A percentile compares a stretch with the other conserved stretches of the same genome.
Evolutionary conservation across 2,797 vertebrate genomes (phyloP).

Genomic region (Artibeus jamaicensis): DNA sequence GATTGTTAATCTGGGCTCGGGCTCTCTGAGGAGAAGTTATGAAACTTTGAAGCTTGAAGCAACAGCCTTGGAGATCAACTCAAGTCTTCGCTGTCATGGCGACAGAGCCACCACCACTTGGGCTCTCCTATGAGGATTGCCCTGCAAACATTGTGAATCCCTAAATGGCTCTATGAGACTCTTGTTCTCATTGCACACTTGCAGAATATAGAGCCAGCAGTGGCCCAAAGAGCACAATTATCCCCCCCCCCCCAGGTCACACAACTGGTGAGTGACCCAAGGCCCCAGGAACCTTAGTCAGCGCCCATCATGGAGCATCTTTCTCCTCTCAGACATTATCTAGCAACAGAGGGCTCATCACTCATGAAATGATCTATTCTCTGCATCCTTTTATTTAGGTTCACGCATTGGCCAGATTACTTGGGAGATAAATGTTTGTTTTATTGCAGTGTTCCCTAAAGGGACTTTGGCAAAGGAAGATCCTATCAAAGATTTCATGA

Average conservation of each 20-base stretch:
- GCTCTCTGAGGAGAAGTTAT: not conserved
- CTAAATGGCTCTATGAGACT: not conserved
- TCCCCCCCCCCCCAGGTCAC: not conserved
- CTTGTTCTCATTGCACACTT: not conserved
- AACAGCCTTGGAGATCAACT: not conserved
- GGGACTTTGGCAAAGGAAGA: not conserved
- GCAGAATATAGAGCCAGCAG: not conserved
- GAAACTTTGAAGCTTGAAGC: not conserved
- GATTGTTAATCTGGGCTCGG: not conserved
- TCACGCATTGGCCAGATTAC: not conserved
- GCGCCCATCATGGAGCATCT: not conserved
- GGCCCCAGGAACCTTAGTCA: not conserved
- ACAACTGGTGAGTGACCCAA: not conserved
- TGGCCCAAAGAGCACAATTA: not conserved
- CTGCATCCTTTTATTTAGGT: not conserved
- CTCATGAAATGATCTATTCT: not conserved
- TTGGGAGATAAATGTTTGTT: not conserved
- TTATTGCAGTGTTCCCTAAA: not conserved
- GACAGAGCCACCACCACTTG: not conserved
- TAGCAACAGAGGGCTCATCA: not conserved
- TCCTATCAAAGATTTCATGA: constrained; percentile 4
- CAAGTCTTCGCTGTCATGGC: not conserved
- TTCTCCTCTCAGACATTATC: not conserved
- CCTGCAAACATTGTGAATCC: not conserved
- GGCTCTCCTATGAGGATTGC: not conserved